Evolutionary conservation across 1,140 invertebrate genomes (phyloP), one percentile per base, ranked within the genome.

Genomic region (Rhopalosiphum padi): DNA sequence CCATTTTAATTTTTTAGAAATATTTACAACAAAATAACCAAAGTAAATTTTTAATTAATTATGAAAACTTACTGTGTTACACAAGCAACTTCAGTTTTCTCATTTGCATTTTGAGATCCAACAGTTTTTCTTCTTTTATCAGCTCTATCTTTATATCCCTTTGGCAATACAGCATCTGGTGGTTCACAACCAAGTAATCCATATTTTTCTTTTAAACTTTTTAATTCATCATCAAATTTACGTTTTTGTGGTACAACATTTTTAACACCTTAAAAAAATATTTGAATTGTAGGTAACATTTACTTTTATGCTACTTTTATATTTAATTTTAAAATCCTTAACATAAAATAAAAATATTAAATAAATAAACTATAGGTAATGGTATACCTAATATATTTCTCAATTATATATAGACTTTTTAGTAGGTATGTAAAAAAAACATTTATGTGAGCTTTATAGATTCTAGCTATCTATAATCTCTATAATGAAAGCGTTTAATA

Each of bases 171-270:
- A 48, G 94, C 94, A 41, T 94, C 94, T 35, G 95, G 88, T 93
- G 94, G 94, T 55, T 93, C 85, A 91, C 93, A 23, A 91, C 96
- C 95, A 94, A 96, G 96, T 90, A 96, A 95, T 0, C 97, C 98
- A 95, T 98, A 99, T 95, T 98, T 98, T 94, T 97, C 97, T 95
- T 97, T 97, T 21, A 99, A 95, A 46, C 97, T 96, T 93, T 97
- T 97, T 53, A 99, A 94, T 95, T 98, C 97, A 37, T 97, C 95
- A 95, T 97, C 97, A 94, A 98, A 96, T 94, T 96, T 95, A 82
- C 95, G 95, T 91, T 95, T 95, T 94, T 95, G 95, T 90, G 94
- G 86, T 60, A 89, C 43, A 88, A 92, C 25, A 41, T 88, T 91
- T 93, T 93, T 93, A 93, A 41, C 21, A 41, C n/a, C 91, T 93